Evolutionary conservation across 2,888 invertebrate species (phyloP).

Genomic region (Tholera decimalis): DNA sequence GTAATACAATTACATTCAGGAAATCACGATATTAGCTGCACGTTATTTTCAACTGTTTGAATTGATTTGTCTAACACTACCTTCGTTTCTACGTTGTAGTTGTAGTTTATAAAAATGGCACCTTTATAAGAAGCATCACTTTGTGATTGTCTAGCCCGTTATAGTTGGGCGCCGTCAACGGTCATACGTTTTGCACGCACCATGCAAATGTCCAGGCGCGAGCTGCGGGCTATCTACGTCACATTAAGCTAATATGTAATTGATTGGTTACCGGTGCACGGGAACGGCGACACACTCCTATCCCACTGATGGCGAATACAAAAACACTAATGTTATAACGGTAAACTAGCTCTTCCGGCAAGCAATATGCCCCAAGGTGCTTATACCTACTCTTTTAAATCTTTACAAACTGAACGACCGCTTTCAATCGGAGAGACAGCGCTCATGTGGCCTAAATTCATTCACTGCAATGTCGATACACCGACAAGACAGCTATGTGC

Average conservation of each 20-base stretch:
- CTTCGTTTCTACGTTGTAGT: conserved; percentile 15
- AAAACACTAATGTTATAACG: conserved; percentile 90
- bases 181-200: conserved; percentile 75
- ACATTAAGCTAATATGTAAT: conserved; percentile 91
- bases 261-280: conserved; percentile 87
- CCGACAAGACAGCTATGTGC: conserved; percentile 64
- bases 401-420: conserved; percentile 76
- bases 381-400: conserved; percentile 69
- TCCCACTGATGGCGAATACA: conserved; percentile 87
- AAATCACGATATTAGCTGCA: conserved; percentile 66
- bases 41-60: conserved; percentile 59
- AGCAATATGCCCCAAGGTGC: conserved; percentile 68
- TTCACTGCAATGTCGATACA: conserved; percentile 64
- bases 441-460: conserved; percentile 71
- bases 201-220: conserved; percentile 82
- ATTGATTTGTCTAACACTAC: conserved; percentile 60
- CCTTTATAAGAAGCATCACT: conserved; percentile 76
- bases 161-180: conserved; percentile 73
- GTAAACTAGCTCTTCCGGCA: conserved; percentile 78
- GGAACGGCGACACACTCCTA: conserved; percentile 82
- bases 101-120: conserved; percentile 51
- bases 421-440: conserved; percentile 72
- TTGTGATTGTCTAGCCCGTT: conserved; percentile 81
- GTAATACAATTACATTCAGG: conserved; percentile 67
- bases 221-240: conserved; percentile 82